These are phyloP conservation scores for Odobenus rosmarus DNA, from an alignment of 2,113 vertebrate species.

Conservation along the genomic window DNA sequence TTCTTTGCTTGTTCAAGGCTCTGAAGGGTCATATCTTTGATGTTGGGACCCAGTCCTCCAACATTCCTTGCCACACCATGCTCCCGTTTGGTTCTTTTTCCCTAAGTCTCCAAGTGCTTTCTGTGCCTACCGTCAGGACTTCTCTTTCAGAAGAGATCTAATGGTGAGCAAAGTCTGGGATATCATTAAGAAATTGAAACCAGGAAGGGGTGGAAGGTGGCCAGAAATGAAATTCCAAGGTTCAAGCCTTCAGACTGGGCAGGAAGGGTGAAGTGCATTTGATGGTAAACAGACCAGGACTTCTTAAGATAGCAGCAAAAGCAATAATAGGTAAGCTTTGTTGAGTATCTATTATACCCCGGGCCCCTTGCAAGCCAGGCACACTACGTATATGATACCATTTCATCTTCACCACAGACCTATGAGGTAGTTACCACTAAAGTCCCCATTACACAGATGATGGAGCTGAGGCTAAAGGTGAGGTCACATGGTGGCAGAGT, in stretches of 20 bases:
- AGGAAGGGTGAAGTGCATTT: not conserved
- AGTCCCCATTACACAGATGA: not conserved
- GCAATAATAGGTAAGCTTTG: not conserved
- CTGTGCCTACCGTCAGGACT: not conserved
- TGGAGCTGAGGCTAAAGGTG: not conserved
- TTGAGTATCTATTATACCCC: not conserved
- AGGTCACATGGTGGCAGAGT: not conserved
- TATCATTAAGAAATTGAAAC: conserved; percentile 1
- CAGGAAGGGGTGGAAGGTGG: not conserved
- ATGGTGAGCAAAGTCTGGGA: not conserved
- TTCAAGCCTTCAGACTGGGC: not conserved
- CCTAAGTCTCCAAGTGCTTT: not conserved
- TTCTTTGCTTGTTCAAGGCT: not conserved
- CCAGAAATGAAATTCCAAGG: not conserved
- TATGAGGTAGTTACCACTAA: not conserved
- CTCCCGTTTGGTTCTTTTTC: not conserved
- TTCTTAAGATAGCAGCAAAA: conserved; percentile 27
- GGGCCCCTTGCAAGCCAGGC: not conserved
- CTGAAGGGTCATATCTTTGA: not conserved
- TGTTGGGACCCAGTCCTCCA: not conserved
- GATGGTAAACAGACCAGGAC: not conserved
- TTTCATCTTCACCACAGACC: not conserved
- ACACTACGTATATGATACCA: not conserved
- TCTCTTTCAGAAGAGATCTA: conserved; percentile 25
- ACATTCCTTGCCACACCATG: not conserved